Base-by-base conservation (phyloP, 2,797 vertebrate species). In the Pseudochaenichthys georgianus region DNA sequence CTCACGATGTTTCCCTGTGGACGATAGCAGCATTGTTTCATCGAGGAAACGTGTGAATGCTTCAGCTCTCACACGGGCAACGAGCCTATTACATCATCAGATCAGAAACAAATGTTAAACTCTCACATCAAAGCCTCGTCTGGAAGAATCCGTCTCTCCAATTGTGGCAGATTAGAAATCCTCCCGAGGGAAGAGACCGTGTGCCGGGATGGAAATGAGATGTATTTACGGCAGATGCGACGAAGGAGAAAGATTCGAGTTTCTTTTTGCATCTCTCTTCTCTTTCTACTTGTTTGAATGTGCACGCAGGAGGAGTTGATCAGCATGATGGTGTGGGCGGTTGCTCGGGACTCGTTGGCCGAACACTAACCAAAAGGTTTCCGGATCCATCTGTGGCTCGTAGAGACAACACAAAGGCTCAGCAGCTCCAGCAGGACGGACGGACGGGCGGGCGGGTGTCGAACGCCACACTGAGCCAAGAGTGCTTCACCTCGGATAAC, bases 61-160 rank as follows among this genome's bases (percentile, higher is more conserved):
- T 41, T 70, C 78, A 53, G 72, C 70, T 75, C 74, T 78, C 81
- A 90, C 88, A 82, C 17, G 48, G 71, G 64, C 53, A 83, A 68
- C 83, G 68, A 41, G 51, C 64, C 83, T 73, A 66, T 87, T 84
- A 90, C 82, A 88, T 87, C 88, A 92, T 89, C 89, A 90, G 82
- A 90, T 88, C 34, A 79, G 87, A 89, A 91, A 82, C 75, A 81
- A 88, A 89, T 70, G 82, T 83, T 89, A 90, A 91, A 89, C 45
- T 82, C 55, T 82, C 80, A 87, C 88, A 91, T 93, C 85, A 92
- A 93, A 93, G 89, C 52, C 69, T 83, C 76, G 59, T 91, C 90
- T 90, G 79, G 70, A 92, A 86, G 89, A 87, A 89, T 86, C 82
- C 81, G 86, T 90, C 86, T 90, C 78, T 90, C 76, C 84, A 88